A percentile compares a stretch with the other conserved stretches of the same genome.
phyloP scores from a whole-genome alignment of 2,888 invertebrate genomes.

The Stegophylla sp. region DNA sequence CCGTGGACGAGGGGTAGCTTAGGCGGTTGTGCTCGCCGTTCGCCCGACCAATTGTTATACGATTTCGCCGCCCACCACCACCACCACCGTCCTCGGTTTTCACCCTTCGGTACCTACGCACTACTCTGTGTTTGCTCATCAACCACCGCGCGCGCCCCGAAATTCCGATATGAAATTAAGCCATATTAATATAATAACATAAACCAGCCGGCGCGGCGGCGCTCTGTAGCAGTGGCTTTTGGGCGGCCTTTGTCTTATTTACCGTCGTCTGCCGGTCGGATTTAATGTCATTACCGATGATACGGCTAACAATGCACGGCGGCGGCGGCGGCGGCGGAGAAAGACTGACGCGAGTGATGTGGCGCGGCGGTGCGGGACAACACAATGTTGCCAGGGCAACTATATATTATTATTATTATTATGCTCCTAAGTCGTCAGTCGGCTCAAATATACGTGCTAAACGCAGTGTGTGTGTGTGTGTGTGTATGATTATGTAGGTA shows the following conservation, averaged over 20 bases:
- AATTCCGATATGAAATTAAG: slow-evolving; percentile 57
- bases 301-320: slow-evolving; percentile 48
- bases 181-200: slow-evolving; percentile 59
- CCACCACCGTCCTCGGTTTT: neutral
- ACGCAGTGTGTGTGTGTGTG: no score
- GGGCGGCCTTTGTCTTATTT: slow-evolving; percentile 58
- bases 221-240: slow-evolving; percentile 54
- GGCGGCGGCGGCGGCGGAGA: neutral
- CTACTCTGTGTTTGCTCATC: neutral
- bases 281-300: slow-evolving; percentile 59
- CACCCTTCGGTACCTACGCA: slow-evolving; percentile 11
- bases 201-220: slow-evolving; percentile 58
- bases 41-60: slow-evolving; percentile 56
- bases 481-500: no score
- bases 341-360: neutral
- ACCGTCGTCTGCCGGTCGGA: slow-evolving; percentile 58
- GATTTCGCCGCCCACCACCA: slow-evolving; percentile 12
- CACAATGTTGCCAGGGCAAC: slow-evolving; percentile 54
- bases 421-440: slow-evolving; percentile 34
- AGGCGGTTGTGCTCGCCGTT: neutral
- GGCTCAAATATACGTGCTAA: no score
- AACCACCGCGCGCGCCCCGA: neutral
- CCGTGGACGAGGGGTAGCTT: neutral
- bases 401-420: no score
- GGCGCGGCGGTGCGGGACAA: neutral